Conservation (phyloP, 2,113 vertebrate genomes). For the Silurus meridionalis region DNA sequence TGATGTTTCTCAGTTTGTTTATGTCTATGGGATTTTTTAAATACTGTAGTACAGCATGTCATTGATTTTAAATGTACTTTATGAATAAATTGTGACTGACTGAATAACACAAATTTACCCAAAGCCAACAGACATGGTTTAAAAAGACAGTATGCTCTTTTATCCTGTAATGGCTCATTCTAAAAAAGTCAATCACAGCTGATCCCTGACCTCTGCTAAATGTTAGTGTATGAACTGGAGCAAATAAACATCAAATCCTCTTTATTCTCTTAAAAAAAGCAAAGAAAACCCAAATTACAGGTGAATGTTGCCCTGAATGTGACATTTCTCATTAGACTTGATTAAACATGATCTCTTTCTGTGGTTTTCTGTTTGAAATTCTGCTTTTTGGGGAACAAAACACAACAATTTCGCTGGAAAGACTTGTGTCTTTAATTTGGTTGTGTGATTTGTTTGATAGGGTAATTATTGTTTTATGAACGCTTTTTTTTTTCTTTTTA, state of each 20-base stretch:
- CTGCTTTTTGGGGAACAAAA: background rate
- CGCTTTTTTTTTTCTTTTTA: constrained; percentile 51
- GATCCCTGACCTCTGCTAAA: constrained; percentile 67
- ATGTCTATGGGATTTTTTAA: no score
- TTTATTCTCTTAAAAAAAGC: background rate
- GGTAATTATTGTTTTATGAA: constrained; percentile 63
- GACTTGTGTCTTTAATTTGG: constrained; percentile 60
- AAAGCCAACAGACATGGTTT: constrained; percentile 39
- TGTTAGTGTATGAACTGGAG: constrained; percentile 58
- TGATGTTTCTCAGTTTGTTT: no score
- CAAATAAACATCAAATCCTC: constrained; percentile 8
- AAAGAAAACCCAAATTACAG: constrained; percentile 48
- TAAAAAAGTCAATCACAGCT: constrained; percentile 71
- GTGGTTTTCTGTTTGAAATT: constrained; percentile 62
- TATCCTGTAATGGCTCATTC: constrained; percentile 58
- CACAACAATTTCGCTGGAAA: background rate
- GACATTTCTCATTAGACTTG: background rate
- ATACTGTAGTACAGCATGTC: no score
- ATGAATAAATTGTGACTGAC: no score
- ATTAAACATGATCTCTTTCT: constrained; percentile 16
- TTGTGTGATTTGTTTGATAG: constrained; percentile 68
- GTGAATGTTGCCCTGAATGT: constrained; percentile 53
- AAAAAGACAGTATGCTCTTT: constrained; percentile 50
- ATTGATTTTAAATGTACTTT: no score
- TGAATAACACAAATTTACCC: constrained; percentile 36